Evolutionary conservation across 2,888 invertebrate genomes (phyloP).

Genomic region (Sympetrum striolatum): DNA sequence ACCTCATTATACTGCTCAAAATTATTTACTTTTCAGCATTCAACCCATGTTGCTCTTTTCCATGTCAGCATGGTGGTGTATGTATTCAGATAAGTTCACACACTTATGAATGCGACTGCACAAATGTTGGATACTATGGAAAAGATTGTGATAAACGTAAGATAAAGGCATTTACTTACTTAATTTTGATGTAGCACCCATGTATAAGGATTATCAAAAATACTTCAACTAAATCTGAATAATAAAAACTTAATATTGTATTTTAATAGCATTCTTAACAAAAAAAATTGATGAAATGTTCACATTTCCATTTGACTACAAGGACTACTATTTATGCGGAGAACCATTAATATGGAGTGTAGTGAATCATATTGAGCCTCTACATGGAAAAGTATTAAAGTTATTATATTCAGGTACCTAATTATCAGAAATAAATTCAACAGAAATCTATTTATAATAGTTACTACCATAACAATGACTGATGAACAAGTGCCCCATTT

Average conservation of each 20-base stretch:
- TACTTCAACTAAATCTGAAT: not conserved
- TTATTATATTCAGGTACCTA: constrained; percentile 56
- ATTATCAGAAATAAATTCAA: not conserved
- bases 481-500: too few species aligned
- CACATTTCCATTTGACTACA: not conserved
- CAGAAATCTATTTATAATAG: too few species aligned
- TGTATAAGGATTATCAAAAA: not conserved
- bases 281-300: not conserved
- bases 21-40: constrained; percentile 30
- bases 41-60: constrained; percentile 58
- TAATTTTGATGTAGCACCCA: too few species aligned
- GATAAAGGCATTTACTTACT: not conserved
- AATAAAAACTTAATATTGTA: not conserved
- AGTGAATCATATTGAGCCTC: constrained; percentile 54
- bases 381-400: constrained; percentile 54
- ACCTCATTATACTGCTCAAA: not conserved
- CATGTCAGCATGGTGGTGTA: constrained; percentile 57
- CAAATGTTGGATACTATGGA: constrained; percentile 55
- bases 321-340: constrained; percentile 51
- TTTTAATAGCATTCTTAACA: not conserved
- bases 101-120: constrained; percentile 57
- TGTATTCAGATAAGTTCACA: constrained; percentile 51
- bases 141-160: constrained; percentile 55
- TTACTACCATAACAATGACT: not conserved
- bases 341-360: constrained; percentile 56